Conservation (phyloP, 2,797 vertebrate species). For the Oreonectes daqikongensis region DNA sequence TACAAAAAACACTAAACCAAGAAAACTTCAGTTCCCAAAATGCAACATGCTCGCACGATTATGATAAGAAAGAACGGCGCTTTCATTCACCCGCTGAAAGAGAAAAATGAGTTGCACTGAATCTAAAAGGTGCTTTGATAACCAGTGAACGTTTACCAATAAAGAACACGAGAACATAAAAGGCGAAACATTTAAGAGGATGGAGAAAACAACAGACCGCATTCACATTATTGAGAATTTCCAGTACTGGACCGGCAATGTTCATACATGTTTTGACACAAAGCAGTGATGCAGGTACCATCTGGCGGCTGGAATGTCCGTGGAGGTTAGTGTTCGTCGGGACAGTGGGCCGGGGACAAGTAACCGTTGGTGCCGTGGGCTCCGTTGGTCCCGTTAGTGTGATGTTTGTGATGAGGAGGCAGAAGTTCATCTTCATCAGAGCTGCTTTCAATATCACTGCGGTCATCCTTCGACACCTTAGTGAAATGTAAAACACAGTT, state of each 20-base stretch:
- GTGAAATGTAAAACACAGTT: too few relatives aligned
- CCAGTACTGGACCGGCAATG: constrained; percentile 82
- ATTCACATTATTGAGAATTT: constrained; percentile 85
- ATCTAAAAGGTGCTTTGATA: constrained; percentile 78
- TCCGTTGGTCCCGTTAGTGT: constrained; percentile 87
- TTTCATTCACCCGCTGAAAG: constrained; percentile 80
- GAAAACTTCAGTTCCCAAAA: constrained; percentile 83
- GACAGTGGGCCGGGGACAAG: constrained; percentile 80
- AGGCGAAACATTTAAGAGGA: constrained; percentile 11
- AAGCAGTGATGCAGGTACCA: constrained; percentile 51
- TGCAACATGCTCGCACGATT: constrained; percentile 88
- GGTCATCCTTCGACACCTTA: constrained; percentile 93
- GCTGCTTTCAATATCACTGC: constrained; percentile 95
- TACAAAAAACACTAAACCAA: constrained; percentile 77
- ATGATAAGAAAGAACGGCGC: constrained; percentile 69
- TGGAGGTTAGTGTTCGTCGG: constrained; percentile 86
- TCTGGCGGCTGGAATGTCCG: constrained; percentile 63
- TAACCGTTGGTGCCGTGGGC: constrained; percentile 93
- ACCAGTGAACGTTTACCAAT: constrained; percentile 75
- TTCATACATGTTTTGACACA: constrained; percentile 73
- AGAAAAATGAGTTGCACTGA: constrained; percentile 75
- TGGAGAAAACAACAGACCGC: constrained; percentile 64
- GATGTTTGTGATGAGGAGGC: constrained; percentile 78
- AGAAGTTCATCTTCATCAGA: constrained; percentile 92
- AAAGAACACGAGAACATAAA: constrained; percentile 64